Evolutionary conservation across 2,797 vertebrate species (phyloP), one percentile per base, ranked within the genome.

Genomic region (Leucoraja ocellata): DNA sequence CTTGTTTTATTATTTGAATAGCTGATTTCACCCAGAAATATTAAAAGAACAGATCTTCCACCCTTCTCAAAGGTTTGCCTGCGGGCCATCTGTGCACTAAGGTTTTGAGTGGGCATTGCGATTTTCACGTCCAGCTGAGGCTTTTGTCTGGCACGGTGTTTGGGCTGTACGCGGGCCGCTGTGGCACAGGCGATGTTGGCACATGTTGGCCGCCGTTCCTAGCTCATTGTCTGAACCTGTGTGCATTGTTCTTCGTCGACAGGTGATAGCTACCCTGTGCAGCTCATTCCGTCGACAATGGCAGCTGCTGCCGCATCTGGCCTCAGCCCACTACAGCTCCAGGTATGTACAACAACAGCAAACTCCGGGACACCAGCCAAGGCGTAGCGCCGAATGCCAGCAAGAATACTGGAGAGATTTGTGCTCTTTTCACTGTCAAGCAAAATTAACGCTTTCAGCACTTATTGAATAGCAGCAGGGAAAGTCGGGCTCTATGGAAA

Each of bases 211-310:
- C 95, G 96, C 94, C 96, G 96, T 97, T 97, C 96, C 96, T 95
- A 94, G 96, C 95, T 97, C 97, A 98, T 98, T 99, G 98, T 99
- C 98, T 99, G 97, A 99, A 99, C 98, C 97, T 99, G 98, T 97
- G 95, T 93, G 96, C 97, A 98, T 99, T 99, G 98, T 99, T 97
- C 96, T 97, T 95, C 94, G 13, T 96, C 94, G 95, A 97, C 98
- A 99, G 99, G 99, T 98, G 98, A 99, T 97, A 99, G 98, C 97
- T 99, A 99, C 97, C 98, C 99, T 93, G 98, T 99, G 98, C 99
- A 99, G 98, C 99, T 99, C 98, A 99, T 99, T 98, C 98, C 99
- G 95, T 99, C 99, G 93, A 98, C 98, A 96, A 99, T 99, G 98
- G 98, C 98, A 97, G 98, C 98, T 96, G 98, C 98, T 94, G 98